Percentiles rank a stretch among this genome's conserved stretches.
phyloP scores from a whole-genome alignment of 2,797 vertebrate species.

The Benthosema pterotum region DNA sequence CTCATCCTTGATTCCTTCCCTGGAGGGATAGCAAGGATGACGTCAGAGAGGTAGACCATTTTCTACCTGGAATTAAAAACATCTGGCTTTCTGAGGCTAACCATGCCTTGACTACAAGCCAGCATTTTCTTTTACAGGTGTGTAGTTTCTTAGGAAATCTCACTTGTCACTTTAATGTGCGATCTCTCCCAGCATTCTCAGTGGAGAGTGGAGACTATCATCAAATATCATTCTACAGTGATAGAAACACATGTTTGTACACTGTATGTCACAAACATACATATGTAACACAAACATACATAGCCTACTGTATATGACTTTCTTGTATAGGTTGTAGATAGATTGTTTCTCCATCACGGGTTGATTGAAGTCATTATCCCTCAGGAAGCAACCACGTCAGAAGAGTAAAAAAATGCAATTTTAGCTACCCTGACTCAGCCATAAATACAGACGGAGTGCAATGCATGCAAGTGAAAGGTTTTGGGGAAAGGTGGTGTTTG shows the following conservation, averaged over 20 bases:
- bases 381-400: neutral
- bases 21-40: conserved; percentile 40
- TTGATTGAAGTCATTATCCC: conserved; percentile 33
- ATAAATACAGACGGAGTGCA: conserved; percentile 8
- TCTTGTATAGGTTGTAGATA: neutral
- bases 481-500: conserved; percentile 51
- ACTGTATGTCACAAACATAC: conserved; percentile 1
- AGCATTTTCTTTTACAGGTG: conserved; percentile 17
- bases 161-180: conserved; percentile 19
- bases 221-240: conserved; percentile 10
- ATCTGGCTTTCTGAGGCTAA: too few species aligned
- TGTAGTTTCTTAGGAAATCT: conserved; percentile 22
- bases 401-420: conserved; percentile 1
- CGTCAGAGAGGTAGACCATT: conserved; percentile 28
- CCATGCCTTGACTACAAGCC: conserved; percentile 3
- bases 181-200: conserved; percentile 11
- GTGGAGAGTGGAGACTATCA: conserved; percentile 36
- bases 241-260: too few species aligned
- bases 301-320: conserved; percentile 10
- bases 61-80: too few species aligned
- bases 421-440: too few species aligned
- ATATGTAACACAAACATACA: neutral
- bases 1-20: conserved; percentile 27
- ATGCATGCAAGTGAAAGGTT: conserved; percentile 1
- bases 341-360: conserved; percentile 41